Conservation (phyloP, 1,140 invertebrate species). For the Apis laboriosa region DNA sequence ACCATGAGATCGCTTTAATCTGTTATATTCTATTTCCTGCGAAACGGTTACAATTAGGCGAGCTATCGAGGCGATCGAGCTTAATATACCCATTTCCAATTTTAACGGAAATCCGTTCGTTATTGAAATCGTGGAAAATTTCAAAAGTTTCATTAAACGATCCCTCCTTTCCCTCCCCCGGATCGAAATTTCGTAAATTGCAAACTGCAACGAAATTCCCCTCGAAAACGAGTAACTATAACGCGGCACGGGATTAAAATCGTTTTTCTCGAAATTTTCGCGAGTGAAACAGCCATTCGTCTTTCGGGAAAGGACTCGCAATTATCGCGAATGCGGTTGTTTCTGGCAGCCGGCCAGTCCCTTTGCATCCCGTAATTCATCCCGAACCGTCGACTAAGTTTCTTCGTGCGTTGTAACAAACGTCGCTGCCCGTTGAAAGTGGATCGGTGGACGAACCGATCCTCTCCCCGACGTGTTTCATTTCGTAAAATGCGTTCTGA, state of each 20-base stretch:
- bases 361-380: conserved; percentile 4
- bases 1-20: neutral
- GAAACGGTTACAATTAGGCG: neutral
- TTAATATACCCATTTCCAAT: conserved; percentile 18
- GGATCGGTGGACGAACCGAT: too few species aligned
- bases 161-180: too few species aligned
- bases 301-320: neutral
- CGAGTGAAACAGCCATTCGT: neutral
- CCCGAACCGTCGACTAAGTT: neutral
- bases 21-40: neutral
- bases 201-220: neutral
- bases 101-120: neutral
- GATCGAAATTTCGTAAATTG: neutral
- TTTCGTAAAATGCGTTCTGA: neutral
- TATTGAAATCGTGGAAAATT: neutral
- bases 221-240: neutral
- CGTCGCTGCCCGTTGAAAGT: neutral
- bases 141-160: conserved; percentile 7
- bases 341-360: neutral
- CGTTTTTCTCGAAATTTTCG: neutral
- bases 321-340: conserved; percentile 11
- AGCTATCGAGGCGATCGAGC: neutral
- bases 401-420: neutral
- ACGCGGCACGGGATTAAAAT: neutral
- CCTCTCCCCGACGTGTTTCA: neutral